Base-by-base conservation (phyloP, 2,888 invertebrate genomes). In the Latheticus oryzae region DNA sequence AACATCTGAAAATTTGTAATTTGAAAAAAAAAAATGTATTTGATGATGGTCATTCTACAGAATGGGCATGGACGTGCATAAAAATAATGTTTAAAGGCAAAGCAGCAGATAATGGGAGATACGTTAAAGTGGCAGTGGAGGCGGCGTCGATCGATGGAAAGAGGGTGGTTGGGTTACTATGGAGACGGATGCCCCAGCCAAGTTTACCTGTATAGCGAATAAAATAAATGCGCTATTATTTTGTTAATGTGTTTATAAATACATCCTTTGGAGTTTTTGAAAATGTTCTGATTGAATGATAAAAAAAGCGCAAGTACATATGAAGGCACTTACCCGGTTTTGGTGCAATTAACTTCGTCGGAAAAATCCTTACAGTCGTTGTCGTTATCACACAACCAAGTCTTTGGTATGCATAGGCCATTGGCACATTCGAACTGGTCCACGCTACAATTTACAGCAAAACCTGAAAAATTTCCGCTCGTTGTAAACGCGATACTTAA, bases 311-410 rank as follows among this genome's bases (percentile, higher is more conserved):
- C n/a, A n/a, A n/a, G n/a, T n/a, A 21, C 7, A 13, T 2, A 9
- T 15, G 5, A n/a, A n/a, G 15, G 1, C 62, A 81, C 85, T 85
- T 71, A 88, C 87, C 82, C 84, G 8, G 28, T 81, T 70, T 84
- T 84, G 11, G 87, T 87, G 75, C 91, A 91, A 78, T 89, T 88
- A 11, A 80, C 73, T 75, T 93, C 92, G 68, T 93, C 92, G 0
- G 90, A 88, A 71, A 84, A 87, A 71, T 92, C 92, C 43, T 86
- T 86, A 71, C 92, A 93, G 74, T 93, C 92, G 73, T 90, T 87
- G 71, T 91, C 91, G 58, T 78, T 78, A 69, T 92, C 91, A 73
- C 92, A 93, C 2, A 87, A 79, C 89, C 90, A 91, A 9, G 83
- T 82, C 61, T 84, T 84, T 53, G 86, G 88, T 60, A 93, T 87